These are phyloP conservation scores for Paragorgia papillata DNA, from an alignment of 92 coral and sea anemone species.

Conservation along the genomic window DNA sequence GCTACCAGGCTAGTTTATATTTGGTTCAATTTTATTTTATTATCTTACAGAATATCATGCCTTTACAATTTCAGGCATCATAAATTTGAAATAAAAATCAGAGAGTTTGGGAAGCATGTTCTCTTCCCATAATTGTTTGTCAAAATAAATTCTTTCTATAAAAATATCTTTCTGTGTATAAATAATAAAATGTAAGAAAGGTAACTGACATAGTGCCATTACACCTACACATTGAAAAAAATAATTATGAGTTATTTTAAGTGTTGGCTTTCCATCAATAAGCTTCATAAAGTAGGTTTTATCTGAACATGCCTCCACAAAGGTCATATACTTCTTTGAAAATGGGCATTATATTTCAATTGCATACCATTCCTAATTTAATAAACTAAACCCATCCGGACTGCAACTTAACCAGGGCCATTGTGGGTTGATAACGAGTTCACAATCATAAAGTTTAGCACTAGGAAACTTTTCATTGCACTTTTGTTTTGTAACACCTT, in stretches of 20 bases:
- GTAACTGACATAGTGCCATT: conserved; percentile 46
- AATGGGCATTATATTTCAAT: conserved; percentile 42
- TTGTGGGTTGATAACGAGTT: conserved; percentile 50
- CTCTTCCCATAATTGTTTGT: conserved; percentile 29
- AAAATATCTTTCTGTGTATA: conserved; percentile 33
- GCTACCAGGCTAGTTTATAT: too few relatives aligned
- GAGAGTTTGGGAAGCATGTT: conserved; percentile 39
- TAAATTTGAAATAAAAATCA: conserved; percentile 35
- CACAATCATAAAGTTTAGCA: conserved; percentile 45
- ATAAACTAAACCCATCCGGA: conserved; percentile 55
- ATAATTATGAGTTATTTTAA: conserved; percentile 29
- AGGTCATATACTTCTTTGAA: conserved; percentile 38
- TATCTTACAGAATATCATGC: too few relatives aligned
- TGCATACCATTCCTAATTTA: conserved; percentile 29
- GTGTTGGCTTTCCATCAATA: conserved; percentile 13
- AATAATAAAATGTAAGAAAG: conserved; percentile 39
- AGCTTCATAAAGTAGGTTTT: conserved; percentile 10
- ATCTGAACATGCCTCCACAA: conserved; percentile 41
- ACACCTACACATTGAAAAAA: conserved; percentile 41
- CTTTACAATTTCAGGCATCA: conserved; percentile 24
- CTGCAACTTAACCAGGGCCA: conserved; percentile 56
- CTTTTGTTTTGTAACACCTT: conserved; percentile 41
- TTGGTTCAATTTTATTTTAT: too few relatives aligned
- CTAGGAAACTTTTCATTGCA: conserved; percentile 21
- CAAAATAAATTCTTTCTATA: conserved; percentile 41